Evolutionary conservation across 1,140 invertebrate genomes (phyloP), one percentile per base, ranked within the genome.

Genomic region (Babylonia areolata): DNA sequence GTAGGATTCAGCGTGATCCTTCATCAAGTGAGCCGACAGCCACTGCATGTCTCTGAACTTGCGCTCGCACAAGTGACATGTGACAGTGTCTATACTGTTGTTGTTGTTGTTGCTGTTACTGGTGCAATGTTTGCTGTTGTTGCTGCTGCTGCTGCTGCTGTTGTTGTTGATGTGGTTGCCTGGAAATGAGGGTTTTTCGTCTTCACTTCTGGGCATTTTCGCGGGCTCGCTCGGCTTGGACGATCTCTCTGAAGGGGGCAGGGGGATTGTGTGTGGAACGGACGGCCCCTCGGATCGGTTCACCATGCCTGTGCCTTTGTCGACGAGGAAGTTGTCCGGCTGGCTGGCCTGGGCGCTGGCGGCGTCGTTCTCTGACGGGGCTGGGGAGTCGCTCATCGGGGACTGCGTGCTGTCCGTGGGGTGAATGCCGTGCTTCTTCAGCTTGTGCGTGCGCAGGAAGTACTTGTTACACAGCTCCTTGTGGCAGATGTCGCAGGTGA

Each of bases 401-500:
- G 88, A 90, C n/a, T 89, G 90, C 28, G 91, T 90, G 51, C 88
- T 87, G 46, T 92, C 89, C 73, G 89, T 90, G 71, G 92, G 89
- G 31, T 89, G 95, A 75, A 99, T 98, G 0, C 98, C 98, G 93
- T 99, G 99, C 6, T 98, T 99, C 94, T 99, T 99, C 93, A 97
- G 96, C 90, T 98, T 98, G 93, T 99, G 98, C 33, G 97, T 98
- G 46, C 97, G 96, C 33, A 99, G 94, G 92, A 98, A 99, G 92
- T 98, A 98, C 92, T 98, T 98, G 93, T 99, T 99, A 95, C 99
- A 99, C 58, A 94, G 93, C 89, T 99, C 99, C 95, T 99, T 99
- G 94, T 99, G 99, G 95, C 99, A 99, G 86, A 99, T 98, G 93
- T 99, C 98, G 94, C 99, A 99, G 92, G 98, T 98, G 90, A 93